A percentile compares a stretch with the other conserved stretches of the same genome.
Evolutionary conservation across 37 sponge, comb jelly and placozoan species (phyloP).

Genomic region (Spongia lamella): DNA sequence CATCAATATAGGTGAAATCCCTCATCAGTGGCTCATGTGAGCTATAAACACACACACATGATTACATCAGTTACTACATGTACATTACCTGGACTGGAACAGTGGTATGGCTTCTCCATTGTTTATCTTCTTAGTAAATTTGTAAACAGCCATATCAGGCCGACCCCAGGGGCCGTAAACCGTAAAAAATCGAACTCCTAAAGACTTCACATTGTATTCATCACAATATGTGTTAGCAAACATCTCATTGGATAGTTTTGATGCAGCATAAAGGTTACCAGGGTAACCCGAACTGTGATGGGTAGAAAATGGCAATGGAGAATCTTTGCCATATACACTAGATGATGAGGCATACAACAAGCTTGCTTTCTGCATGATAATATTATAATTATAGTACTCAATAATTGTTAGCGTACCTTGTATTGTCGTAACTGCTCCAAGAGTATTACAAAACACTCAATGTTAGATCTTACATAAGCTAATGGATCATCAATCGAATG

Average conservation of each 20-base stretch:
- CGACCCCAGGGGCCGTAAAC: conserved; percentile 89
- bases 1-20: conserved; percentile 80
- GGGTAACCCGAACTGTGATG: conserved; percentile 21
- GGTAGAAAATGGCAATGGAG: conserved; percentile 60
- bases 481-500: conserved; percentile 52
- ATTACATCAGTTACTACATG: neutral
- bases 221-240: conserved; percentile 62
- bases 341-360: conserved; percentile 82
- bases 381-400: too few relatives aligned
- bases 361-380: neutral
- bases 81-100: neutral
- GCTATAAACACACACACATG: conserved; percentile 2
- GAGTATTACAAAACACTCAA: conserved; percentile 52
- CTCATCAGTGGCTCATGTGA: conserved; percentile 22
- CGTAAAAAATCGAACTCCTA: conserved; percentile 73
- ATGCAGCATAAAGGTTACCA: conserved; percentile 71
- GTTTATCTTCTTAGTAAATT: conserved; percentile 31
- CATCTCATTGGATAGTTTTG: conserved; percentile 60
- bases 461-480: conserved; percentile 43
- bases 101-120: conserved; percentile 3
- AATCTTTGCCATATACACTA: conserved; percentile 64
- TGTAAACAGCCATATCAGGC: conserved; percentile 87
- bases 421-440: conserved; percentile 39
- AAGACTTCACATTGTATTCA: conserved; percentile 15
- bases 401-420: conserved; percentile 34